These are phyloP conservation scores for Glaucomys volans DNA, from an alignment of 2,113 vertebrate species.

Conservation along the genomic window DNA sequence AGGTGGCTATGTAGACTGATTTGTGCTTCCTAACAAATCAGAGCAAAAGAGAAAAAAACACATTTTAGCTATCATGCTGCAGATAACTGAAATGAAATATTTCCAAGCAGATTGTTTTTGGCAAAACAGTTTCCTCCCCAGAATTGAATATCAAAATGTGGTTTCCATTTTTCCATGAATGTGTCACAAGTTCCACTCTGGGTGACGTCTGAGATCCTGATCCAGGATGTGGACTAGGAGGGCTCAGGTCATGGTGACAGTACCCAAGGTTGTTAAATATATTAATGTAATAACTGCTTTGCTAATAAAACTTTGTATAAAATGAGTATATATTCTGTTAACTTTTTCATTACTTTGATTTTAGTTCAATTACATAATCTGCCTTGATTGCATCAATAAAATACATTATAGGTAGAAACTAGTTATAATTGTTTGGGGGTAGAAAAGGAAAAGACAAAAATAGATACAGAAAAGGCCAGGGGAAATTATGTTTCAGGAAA, in stretches of 20 bases:
- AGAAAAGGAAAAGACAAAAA: not conserved
- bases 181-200: slow-evolving; percentile 82
- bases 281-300: not conserved
- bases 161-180: slow-evolving; percentile 85
- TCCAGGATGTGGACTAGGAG: slow-evolving; percentile 66
- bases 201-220: slow-evolving; percentile 78
- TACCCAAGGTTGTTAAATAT: slow-evolving; percentile 52
- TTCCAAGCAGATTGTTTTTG: slow-evolving; percentile 83
- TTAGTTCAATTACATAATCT: slow-evolving; percentile 3
- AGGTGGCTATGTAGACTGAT: slow-evolving; percentile 76
- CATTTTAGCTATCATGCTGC: slow-evolving; percentile 71
- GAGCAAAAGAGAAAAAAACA: slow-evolving; percentile 83
- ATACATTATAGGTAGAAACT: not conserved
- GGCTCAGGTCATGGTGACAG: slow-evolving; percentile 72
- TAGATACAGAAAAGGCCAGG: not conserved
- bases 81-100: slow-evolving; percentile 83
- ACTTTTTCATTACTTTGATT: slow-evolving; percentile 19
- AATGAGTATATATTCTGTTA: slow-evolving; percentile 8
- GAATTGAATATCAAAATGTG: slow-evolving; percentile 81
- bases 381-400: slow-evolving; percentile 5
- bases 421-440: not conserved
- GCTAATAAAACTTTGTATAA: slow-evolving; percentile 63
- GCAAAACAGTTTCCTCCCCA: slow-evolving; percentile 78
- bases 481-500: not conserved
- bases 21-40: slow-evolving; percentile 81